Percentiles rank a stretch among this genome's conserved stretches.
Conservation (phyloP, 2,797 vertebrate species). For the Peromyscus melanophrys region DNA sequence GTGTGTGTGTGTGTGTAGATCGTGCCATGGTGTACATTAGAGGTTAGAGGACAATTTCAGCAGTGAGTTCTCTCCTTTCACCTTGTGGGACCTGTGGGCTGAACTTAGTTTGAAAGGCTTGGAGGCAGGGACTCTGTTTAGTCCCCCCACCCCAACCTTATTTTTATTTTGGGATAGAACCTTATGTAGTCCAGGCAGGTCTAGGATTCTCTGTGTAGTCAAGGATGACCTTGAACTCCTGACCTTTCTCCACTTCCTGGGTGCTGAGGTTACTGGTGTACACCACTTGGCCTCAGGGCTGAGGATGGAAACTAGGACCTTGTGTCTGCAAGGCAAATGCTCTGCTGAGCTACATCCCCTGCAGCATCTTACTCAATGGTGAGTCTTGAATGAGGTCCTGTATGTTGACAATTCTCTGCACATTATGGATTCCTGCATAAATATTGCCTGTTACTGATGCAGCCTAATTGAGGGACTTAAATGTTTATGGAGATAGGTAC, state of each 20-base stretch:
- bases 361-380: slow-evolving; percentile 62
- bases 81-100: not conserved
- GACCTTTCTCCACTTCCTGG: not conserved
- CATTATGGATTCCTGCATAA: slow-evolving; percentile 61
- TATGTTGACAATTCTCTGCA: slow-evolving; percentile 61
- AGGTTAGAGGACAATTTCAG: not conserved
- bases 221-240: slow-evolving; percentile 15
- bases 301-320: not conserved
- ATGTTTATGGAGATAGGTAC: not conserved
- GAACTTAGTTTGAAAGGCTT: not conserved
- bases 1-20: not conserved
- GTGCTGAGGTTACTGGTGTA: not conserved
- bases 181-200: not conserved
- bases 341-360: not conserved
- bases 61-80: not conserved
- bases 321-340: not conserved
- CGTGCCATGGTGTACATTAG: not conserved
- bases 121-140: not conserved
- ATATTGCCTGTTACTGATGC: slow-evolving; percentile 40
- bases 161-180: not conserved
- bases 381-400: slow-evolving; percentile 69
- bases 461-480: slow-evolving; percentile 6
- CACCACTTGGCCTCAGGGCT: not conserved
- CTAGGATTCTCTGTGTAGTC: not conserved
- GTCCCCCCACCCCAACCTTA: not conserved